Evolutionary conservation across 1,140 invertebrate genomes (phyloP), one percentile per base, ranked within the genome.

Genomic region (Meloidogyne chitwoodi): DNA sequence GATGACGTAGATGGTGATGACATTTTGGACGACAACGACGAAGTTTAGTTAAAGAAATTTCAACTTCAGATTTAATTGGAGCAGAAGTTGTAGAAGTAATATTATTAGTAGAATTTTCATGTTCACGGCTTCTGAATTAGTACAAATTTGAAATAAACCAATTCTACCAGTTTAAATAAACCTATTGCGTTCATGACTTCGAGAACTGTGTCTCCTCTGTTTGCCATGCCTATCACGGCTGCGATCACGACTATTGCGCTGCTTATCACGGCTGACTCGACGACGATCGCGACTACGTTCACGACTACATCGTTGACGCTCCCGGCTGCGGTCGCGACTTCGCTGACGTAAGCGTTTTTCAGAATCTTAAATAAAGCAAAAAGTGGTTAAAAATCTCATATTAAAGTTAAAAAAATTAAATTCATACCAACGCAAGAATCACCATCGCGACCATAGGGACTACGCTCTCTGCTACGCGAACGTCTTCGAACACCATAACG

Each of bases 1-100:
- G 85, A 80, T 86, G 84, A 56, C 81, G 74, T 29, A 85, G 62
- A 79, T 86, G 84, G 68, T 86, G 84, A 8, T 70, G 56, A 56
- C 84, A 86, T 70, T 79, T 77, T 24, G 63, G 41, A 16, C 22
- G 81, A 78, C 22, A 77, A 1, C 22, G 41, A 1, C 22, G 41
- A n/a, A 56, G 61, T 29, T 73, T 80, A 16, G 69, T 56, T 41
- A 70, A 66, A 29, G 12, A 6, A 69, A 19, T 68, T 27, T 73
- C 66, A 65, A 19, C 48, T 4, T 38, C 41, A 26, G 44, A 27
- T 62, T 74, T 63, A 11, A 38, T 44, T 79, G 66, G 16, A 5
- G 24, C 68, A n/a, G 44, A 6, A 19, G 2, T 19, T 19, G 44
- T 70, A 27, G 68, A 26, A 11, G 27, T 19, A 64, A 56, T 5